A percentile compares a stretch with the other conserved stretches of the same genome.
Conservation (phyloP, 2,797 vertebrate species). For the Pagetopsis macropterus region DNA sequence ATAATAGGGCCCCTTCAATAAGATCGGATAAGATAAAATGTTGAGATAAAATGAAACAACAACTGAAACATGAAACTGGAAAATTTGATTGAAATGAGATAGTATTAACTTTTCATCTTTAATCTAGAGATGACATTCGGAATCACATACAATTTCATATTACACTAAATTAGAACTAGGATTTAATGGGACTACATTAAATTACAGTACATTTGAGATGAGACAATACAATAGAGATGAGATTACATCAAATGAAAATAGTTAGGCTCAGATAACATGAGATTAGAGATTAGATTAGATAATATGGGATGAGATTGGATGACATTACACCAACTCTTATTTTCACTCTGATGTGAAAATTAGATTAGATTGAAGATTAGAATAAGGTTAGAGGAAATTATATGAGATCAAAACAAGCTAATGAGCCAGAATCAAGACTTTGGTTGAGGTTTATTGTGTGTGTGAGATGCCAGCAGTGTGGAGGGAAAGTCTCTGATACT, state of each 20-base stretch:
- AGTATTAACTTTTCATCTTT: no score
- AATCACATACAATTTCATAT: not conserved
- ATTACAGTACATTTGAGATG: not conserved
- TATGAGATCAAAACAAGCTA: not conserved
- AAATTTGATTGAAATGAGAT: no score
- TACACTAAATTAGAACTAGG: not conserved
- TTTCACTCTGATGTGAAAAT: not conserved
- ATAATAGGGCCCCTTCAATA: no score
- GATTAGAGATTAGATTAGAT: not conserved
- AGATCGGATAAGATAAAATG: no score
- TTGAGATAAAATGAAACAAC: no score
- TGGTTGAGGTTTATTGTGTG: not conserved
- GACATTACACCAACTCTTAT: not conserved
- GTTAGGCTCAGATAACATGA: no score
- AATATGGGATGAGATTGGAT: not conserved
- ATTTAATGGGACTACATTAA: not conserved
- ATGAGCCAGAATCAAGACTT: not conserved
- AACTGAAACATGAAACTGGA: no score
- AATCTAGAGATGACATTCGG: no score
- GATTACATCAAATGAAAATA: not conserved
- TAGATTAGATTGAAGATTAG: not conserved
- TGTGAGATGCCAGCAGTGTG: not conserved
- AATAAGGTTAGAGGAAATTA: not conserved
- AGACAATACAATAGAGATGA: no score
- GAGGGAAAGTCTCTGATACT: conserved; percentile 19